Conservation (phyloP, 2,113 vertebrate genomes). For the Ammodytes dubius region DNA sequence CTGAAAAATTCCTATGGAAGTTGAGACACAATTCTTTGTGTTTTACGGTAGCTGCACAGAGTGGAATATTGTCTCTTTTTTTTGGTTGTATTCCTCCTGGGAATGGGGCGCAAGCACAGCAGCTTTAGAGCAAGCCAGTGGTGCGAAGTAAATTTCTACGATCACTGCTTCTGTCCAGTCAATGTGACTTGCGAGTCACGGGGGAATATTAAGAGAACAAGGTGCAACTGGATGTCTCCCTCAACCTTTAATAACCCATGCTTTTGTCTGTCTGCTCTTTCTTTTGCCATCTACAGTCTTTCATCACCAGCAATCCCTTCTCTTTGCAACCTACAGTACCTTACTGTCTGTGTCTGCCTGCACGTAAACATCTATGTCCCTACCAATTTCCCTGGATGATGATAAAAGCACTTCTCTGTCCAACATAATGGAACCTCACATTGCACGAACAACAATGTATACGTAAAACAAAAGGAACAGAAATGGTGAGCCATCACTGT, state of each 20-base stretch:
- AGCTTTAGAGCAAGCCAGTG: background rate
- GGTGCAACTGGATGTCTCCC: constrained; percentile 1
- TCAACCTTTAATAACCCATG: constrained; percentile 18
- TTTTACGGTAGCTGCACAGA: background rate
- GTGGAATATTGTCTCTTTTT: background rate
- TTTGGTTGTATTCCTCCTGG: background rate
- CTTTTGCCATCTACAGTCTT: constrained; percentile 1
- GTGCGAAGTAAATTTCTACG: background rate
- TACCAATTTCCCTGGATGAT: background rate
- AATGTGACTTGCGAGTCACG: background rate
- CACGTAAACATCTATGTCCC: constrained; percentile 13
- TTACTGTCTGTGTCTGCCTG: background rate
- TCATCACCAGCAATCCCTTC: constrained; percentile 8
- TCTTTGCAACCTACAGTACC: background rate
- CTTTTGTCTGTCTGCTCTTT: constrained; percentile 19
- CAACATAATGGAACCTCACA: constrained; percentile 3
- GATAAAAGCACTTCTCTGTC: constrained; percentile 16
- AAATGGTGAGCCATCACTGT: background rate
- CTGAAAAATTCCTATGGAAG: background rate
- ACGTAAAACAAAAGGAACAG: background rate
- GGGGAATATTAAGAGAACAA: constrained; percentile 31
- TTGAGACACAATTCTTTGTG: background rate
- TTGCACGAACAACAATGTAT: constrained; percentile 1
- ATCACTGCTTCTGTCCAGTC: constrained; percentile 12
- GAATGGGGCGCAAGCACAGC: background rate